Base-by-base conservation (phyloP, 2,797 vertebrate species). In the Pelochelys cantorii region DNA sequence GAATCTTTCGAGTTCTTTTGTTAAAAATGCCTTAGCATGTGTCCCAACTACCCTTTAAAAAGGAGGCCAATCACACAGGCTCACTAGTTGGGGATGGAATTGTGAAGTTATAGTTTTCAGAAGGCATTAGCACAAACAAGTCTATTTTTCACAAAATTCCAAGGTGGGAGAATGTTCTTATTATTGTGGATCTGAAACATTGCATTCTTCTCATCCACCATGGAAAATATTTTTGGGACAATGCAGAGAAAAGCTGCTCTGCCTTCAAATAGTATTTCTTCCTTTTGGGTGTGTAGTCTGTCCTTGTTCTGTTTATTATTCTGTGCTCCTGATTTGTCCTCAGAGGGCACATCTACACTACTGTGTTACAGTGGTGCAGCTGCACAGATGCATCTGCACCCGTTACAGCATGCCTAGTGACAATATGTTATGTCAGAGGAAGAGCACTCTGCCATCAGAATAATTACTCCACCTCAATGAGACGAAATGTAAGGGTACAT, bases 21-120 rank as follows among this genome's bases (percentile, higher is more conserved):
- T 96, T n/a, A n/a, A n/a, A 7, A 65, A 92, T 79, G 54, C 83
- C 80, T 60, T 84, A 62, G 80, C 2, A 4, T 60, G 27, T 8
- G 68, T 53, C 68, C 92, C 85, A 88, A 20, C 27, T 82, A n/a
- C 29, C 7, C 29, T 90, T 94, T 90, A 93, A 77, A 94, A 90
- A 83, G 27, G 5, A 83, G 29, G 27, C 25, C 68, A 83, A 80
- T 71, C 90, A 23, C 37, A 87, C 42, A 48, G 42, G 42, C 42
- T 48, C 42, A 48, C 42, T 48, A 48, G 42, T 8, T 48, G 42
- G 4, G 42, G 42, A 48, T 48, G 42, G 42, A 48, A 48, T 48
- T 85, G 83, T 86, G 20, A 5, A 57, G 53, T 90, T 85, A 52
- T 0, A 31, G 9, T 82, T 94, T 93, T 93, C 79, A 77, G 52